Evolutionary conservation across 2,888 invertebrate species (phyloP), one percentile per base, ranked within the genome.

Genomic region (Elgonia sp.): DNA sequence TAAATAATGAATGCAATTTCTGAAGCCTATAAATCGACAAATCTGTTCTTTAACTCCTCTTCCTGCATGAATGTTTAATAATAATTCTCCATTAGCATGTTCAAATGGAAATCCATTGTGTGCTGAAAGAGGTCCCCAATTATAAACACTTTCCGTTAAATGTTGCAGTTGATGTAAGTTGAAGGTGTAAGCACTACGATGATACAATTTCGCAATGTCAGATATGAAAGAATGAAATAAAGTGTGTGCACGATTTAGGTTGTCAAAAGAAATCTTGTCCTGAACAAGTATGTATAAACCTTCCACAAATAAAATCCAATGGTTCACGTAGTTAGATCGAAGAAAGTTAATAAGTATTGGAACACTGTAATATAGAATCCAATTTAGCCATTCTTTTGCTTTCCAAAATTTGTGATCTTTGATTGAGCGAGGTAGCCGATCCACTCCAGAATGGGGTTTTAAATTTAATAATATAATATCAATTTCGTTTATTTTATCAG

Each of bases 81-180:
- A 16, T 21, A 69, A 29, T 29, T 10, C 3, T 8, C 69, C 69
- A 42, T 73, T 73, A 21, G 42, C 60, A 60, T 73, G 57, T 60
- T 73, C 60, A 21, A 73, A 73, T 10, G 42, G 5, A 29, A 60
- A 73, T 16, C 73, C 73, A 60, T 40, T 73, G n/a, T 73, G 73
- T 7, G 42, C 20, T 12, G 9, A 4, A 16, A 60, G n/a, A 16
- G 57, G 73, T 18, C 73, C 73, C 60, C 73, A 73, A 42, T 73
- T 1, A n/a, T 37, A 21, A 3, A 60, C 73, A 21, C 60, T 60
- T 60, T 57, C 60, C 0, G 16, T 9, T 4, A 73, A 60, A 53
- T 73, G 73, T 16, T 21, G 40, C n/a, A 60, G 1, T 12, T 60
- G 60, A 21, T 73, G 73, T 16, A 60, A 14, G 57, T 73, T 73